Percentiles rank a stretch among this genome's conserved stretches.
These are phyloP conservation scores for Euphonia xanthogaster DNA, from an alignment of 2,797 vertebrate species.

Conservation along the genomic window DNA sequence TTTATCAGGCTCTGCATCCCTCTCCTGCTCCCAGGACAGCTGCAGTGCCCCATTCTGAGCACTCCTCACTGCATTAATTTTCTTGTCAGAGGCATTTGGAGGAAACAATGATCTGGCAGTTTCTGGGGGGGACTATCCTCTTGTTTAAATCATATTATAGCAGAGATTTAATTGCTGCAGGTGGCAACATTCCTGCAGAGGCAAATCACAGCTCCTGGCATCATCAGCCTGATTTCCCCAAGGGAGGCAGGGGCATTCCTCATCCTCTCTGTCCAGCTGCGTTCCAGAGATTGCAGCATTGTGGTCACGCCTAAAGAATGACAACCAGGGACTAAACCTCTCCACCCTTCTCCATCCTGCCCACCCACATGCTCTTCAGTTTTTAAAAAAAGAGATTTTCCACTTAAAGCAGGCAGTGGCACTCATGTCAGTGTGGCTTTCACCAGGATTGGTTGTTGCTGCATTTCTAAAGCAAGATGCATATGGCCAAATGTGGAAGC, in stretches of 20 bases:
- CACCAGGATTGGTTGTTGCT: neutral
- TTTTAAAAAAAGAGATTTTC: neutral
- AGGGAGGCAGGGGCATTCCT: neutral
- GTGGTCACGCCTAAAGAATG: constrained; percentile 4
- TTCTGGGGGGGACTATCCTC: neutral
- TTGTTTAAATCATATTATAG: neutral
- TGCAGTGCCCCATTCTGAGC: neutral
- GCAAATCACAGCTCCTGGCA: constrained; percentile 24
- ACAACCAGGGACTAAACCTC: neutral
- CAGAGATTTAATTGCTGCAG: constrained; percentile 43
- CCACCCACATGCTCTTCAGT: neutral
- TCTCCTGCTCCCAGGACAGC: neutral
- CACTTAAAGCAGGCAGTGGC: neutral
- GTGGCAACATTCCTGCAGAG: constrained; percentile 49
- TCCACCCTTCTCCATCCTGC: neutral
- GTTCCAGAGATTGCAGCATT: constrained; percentile 6
- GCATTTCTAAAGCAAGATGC: neutral
- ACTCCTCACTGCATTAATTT: neutral
- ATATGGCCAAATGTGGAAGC: neutral
- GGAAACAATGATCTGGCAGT: neutral
- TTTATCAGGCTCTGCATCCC: neutral
- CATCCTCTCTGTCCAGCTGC: neutral
- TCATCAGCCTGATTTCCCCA: neutral
- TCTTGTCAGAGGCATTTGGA: neutral
- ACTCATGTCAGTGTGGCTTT: neutral